Evolutionary conservation across 1,140 invertebrate genomes (phyloP).

Genomic region (Scylla paramamosain): DNA sequence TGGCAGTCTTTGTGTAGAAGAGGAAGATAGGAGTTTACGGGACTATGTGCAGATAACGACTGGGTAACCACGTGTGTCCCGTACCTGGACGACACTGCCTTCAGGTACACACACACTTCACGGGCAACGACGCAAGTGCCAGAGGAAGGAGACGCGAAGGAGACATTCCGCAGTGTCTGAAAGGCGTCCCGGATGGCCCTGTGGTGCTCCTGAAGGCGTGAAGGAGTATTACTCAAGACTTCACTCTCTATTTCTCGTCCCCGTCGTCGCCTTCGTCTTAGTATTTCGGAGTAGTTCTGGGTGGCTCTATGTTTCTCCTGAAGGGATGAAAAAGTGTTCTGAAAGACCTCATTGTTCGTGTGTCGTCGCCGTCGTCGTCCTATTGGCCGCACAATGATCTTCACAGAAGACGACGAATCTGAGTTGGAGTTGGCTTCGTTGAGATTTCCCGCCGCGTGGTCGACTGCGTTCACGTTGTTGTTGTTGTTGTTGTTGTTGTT

Average conservation of each 20-base stretch:
- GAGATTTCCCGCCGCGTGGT: neutral
- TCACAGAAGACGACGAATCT: constrained; percentile 28
- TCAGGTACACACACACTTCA: neutral
- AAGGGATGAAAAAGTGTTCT: too few relatives aligned
- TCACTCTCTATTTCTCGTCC: too few relatives aligned
- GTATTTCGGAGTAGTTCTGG: neutral
- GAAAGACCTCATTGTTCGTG: too few relatives aligned
- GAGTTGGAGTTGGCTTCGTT: constrained; percentile 48
- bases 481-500: constrained; percentile 76
- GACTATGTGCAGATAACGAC: too few relatives aligned
- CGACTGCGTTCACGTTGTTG: constrained; percentile 34
- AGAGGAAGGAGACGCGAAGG: too few relatives aligned
- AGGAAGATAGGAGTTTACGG: too few relatives aligned
- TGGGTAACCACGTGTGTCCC: neutral
- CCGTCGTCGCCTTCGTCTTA: neutral
- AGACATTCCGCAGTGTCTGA: too few relatives aligned
- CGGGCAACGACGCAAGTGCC: neutral
- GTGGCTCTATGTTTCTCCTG: too few relatives aligned
- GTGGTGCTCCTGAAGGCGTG: too few relatives aligned
- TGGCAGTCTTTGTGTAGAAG: too few relatives aligned
- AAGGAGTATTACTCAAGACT: too few relatives aligned
- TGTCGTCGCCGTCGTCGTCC: neutral
- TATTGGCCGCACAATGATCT: constrained; percentile 36
- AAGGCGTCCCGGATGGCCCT: too few relatives aligned
- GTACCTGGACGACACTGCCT: neutral